Percentiles rank a stretch among this genome's conserved stretches.
These are phyloP conservation scores for Hipposideros larvatus DNA, from an alignment of 2,797 vertebrate genomes.

Conservation along the genomic window DNA sequence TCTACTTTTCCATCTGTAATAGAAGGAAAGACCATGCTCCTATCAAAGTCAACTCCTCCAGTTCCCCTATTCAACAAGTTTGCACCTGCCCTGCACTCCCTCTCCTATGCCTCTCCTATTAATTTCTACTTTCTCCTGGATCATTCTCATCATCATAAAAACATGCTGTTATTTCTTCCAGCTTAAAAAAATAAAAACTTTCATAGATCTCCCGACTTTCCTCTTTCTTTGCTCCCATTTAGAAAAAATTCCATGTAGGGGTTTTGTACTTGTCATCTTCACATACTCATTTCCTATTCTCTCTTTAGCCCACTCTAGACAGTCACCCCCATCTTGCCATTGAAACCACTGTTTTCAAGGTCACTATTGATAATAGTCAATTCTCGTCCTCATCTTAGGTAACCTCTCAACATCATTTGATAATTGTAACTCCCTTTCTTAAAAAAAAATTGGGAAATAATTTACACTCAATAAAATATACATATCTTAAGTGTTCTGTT, in stretches of 20 bases:
- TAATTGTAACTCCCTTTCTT: neutral
- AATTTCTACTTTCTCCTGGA: neutral
- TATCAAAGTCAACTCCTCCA: neutral
- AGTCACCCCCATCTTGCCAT: neutral
- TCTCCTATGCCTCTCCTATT: neutral
- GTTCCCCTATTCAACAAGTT: neutral
- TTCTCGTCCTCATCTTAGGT: neutral
- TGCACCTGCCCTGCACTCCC: neutral
- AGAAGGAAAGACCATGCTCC: neutral
- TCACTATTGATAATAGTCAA: neutral
- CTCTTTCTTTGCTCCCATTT: neutral
- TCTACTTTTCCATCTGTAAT: neutral
- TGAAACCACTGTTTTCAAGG: conserved; percentile 16
- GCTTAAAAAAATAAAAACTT: neutral
- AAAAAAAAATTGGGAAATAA: neutral
- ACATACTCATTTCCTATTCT: neutral
- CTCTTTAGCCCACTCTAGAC: neutral
- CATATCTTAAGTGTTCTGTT: neutral
- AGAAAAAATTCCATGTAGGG: neutral
- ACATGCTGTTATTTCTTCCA: too few species aligned
- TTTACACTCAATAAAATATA: conserved; percentile 1
- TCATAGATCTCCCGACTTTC: neutral
- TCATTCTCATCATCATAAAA: conserved; percentile 29
- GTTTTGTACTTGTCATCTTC: neutral
- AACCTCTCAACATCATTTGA: neutral